Percentiles rank a stretch among this genome's conserved stretches.
phyloP scores from a whole-genome alignment of 2,888 invertebrate species.

The Drosophila peninsularis region DNA sequence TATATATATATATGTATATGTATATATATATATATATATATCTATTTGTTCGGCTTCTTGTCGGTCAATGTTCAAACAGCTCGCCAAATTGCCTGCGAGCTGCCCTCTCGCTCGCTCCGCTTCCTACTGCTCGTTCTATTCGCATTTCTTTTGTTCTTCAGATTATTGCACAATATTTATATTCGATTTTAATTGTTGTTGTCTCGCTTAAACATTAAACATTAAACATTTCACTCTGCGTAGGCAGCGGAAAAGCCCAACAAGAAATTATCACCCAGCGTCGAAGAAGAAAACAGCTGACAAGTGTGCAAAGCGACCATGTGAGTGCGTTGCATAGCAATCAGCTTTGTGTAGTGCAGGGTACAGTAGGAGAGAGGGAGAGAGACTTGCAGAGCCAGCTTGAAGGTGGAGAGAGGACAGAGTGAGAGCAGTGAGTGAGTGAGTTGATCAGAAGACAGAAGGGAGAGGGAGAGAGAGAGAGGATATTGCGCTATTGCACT shows the following conservation, averaged over 20 bases:
- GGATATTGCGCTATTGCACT: no score
- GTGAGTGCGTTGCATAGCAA: background rate
- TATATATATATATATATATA: background rate
- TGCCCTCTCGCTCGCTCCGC: constrained; percentile 5
- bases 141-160: constrained; percentile 26
- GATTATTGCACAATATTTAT: constrained; percentile 71
- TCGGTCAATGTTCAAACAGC: constrained; percentile 66
- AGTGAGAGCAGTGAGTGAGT: background rate
- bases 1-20: background rate
- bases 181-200: constrained; percentile 68
- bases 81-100: constrained; percentile 57
- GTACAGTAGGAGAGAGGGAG: background rate
- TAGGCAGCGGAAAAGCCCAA: constrained; percentile 9
- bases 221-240: constrained; percentile 25
- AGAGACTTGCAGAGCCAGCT: background rate
- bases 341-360: background rate
- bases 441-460: no score
- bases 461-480: no score
- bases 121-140: background rate
- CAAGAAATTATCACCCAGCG: background rate
- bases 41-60: constrained; percentile 29
- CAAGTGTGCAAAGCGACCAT: constrained; percentile 11
- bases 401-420: background rate
- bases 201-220: constrained; percentile 28
- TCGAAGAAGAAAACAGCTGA: constrained; percentile 9